phyloP scores from a whole-genome alignment of 2,113 vertebrate species.

The Oostethus manadensis region DNA sequence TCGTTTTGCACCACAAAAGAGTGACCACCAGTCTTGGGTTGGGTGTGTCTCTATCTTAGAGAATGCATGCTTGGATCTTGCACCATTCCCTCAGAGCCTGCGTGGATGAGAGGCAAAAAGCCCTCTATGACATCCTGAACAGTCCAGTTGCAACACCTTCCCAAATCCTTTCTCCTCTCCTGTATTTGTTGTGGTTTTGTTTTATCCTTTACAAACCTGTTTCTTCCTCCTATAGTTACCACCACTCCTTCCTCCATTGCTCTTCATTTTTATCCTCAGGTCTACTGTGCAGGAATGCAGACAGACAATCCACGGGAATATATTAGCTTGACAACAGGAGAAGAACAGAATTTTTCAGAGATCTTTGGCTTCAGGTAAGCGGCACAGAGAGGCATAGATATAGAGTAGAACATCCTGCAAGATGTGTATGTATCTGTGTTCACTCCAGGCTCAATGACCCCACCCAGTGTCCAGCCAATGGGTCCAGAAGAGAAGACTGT shows the following conservation, averaged over 20 bases:
- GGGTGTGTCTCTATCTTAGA: too few species aligned
- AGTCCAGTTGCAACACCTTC: too few species aligned
- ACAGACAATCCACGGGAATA: slow-evolving; percentile 86
- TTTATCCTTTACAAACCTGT: background rate
- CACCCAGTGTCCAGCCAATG: slow-evolving; percentile 88
- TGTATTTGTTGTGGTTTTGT: background rate
- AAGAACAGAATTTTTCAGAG: slow-evolving; percentile 93
- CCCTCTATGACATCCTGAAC: too few species aligned
- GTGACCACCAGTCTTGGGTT: too few species aligned
- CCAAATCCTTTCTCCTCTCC: background rate
- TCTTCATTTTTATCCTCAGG: slow-evolving; percentile 63
- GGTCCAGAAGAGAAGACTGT: slow-evolving; percentile 85
- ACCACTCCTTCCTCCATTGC: background rate
- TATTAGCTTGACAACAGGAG: slow-evolving; percentile 79
- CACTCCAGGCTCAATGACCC: slow-evolving; percentile 85
- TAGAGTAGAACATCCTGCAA: slow-evolving; percentile 6
- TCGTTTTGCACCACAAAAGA: too few species aligned
- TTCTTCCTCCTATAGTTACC: background rate
- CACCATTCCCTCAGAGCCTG: too few species aligned
- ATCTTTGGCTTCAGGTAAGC: slow-evolving; percentile 92
- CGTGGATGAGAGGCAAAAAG: too few species aligned
- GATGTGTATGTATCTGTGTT: slow-evolving; percentile 16
- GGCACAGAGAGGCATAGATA: slow-evolving; percentile 20
- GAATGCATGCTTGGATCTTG: too few species aligned
- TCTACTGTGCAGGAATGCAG: slow-evolving; percentile 91